Evolutionary conservation across 2,797 vertebrate genomes (phyloP), one percentile per base, ranked within the genome.

Genomic region (Melanotaenia parkinsoni): DNA sequence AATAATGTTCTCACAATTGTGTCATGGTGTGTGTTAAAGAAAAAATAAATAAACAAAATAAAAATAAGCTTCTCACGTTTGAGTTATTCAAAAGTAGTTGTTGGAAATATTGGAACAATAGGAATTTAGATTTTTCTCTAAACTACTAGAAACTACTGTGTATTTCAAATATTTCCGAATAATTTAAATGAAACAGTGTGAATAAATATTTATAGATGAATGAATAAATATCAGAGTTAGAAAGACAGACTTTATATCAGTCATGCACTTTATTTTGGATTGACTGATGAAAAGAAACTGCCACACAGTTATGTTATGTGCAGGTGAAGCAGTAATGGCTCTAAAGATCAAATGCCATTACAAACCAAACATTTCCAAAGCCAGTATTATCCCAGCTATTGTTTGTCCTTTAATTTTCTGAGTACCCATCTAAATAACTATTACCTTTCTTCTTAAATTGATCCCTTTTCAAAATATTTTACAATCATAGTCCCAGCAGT

Each of bases 401-500:
- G 12, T 67, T 74, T 67, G 18, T 62, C 37, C 40, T 68, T 78
- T 50, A 47, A 10, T 71, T 18, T 53, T 43, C 0, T 54, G 14
- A 68, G 47, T 22, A 18, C 24, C 50, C 47, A 2, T 28, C 35
- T 47, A 53, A 22, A 67, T 37, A 66, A 38, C 33, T 47, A 30
- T 37, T 43, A 22, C 47, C 22, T 51, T 47, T 4, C 9, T 1
- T 13, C 18, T 53, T 6, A 38, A 73, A 80, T 68, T 0, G 33
- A 68, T 73, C 20, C 56, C 12, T 18, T 22, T 74, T 66, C 35
- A 43, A 70, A 64, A 77, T 54, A 71, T 70, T 68, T 81, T 35
- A 60, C 59, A 30, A 58, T 72, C 61, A 69, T 6, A 66, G 53
- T 73, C 35, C 57, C 67, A 74, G 81, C 61, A 83, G 70, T 81